phyloP scores from a whole-genome alignment of 2,113 vertebrate genomes.

The Tragelaphus strepsiceros region DNA sequence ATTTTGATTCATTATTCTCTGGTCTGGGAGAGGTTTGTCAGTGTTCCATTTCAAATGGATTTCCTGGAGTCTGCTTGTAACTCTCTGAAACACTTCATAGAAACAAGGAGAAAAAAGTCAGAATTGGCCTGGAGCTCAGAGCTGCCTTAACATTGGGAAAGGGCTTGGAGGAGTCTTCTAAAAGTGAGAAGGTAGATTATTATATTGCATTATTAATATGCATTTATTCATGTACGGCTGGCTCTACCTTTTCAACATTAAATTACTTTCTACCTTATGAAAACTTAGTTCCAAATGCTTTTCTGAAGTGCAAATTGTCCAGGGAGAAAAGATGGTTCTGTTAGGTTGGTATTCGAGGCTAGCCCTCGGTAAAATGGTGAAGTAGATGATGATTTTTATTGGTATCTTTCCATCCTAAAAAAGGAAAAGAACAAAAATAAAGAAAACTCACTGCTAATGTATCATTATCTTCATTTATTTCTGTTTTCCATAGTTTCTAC shows the following conservation, averaged over 20 bases:
- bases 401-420: constrained; percentile 29
- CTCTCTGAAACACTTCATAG: constrained; percentile 48
- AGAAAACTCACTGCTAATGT: background rate
- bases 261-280: constrained; percentile 71
- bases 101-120: constrained; percentile 71
- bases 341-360: constrained; percentile 34
- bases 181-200: constrained; percentile 71
- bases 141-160: constrained; percentile 42
- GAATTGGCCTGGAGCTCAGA: constrained; percentile 67
- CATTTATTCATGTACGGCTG: constrained; percentile 73
- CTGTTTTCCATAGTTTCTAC: background rate
- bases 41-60: constrained; percentile 52
- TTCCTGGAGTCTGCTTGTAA: constrained; percentile 48
- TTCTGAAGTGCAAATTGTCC: constrained; percentile 74
- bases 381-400: constrained; percentile 8
- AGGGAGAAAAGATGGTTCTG: constrained; percentile 59
- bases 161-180: constrained; percentile 64
- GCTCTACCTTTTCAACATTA: constrained; percentile 70
- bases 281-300: constrained; percentile 73
- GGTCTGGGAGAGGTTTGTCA: background rate
- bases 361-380: constrained; percentile 63
- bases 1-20: constrained; percentile 17
- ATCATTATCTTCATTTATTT: background rate
- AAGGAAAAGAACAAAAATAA: constrained; percentile 26
- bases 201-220: constrained; percentile 75